A percentile compares a stretch with the other conserved stretches of the same genome.
These are phyloP conservation scores for Galerucella pusilla DNA, from an alignment of 2,888 invertebrate genomes.

Conservation along the genomic window DNA sequence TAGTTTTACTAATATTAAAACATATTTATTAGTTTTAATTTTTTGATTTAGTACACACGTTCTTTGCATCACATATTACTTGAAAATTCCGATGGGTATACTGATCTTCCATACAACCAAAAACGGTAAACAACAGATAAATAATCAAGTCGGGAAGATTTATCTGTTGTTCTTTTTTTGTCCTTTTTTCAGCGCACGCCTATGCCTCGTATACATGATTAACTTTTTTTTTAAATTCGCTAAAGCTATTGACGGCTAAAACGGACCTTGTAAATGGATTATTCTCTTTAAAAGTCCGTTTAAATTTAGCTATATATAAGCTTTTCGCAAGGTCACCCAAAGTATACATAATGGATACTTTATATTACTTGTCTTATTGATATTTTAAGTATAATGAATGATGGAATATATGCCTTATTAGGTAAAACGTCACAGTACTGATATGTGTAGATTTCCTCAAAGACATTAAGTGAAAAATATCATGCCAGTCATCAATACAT, in stretches of 20 bases:
- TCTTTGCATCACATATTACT: not conserved
- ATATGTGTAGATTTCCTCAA: slow-evolving; percentile 50
- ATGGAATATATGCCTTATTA: slow-evolving; percentile 57
- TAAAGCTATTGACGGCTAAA: not conserved
- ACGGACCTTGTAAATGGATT: not conserved
- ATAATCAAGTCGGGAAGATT: not conserved
- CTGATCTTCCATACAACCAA: not conserved
- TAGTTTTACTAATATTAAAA: slow-evolving; percentile 2
- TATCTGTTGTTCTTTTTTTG: not conserved
- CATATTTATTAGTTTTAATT: not conserved
- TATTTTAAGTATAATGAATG: slow-evolving; percentile 48
- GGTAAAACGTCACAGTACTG: slow-evolving; percentile 49
- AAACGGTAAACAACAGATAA: not conserved
- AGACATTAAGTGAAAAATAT: slow-evolving; percentile 43
- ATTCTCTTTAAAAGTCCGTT: not conserved
- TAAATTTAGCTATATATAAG: not conserved
- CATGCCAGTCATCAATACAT: slow-evolving; percentile 53
- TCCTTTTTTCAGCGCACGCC: not conserved
- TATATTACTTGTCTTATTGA: slow-evolving; percentile 51
- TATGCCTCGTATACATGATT: not conserved
- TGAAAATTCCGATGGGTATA: not conserved
- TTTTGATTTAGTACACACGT: not conserved
- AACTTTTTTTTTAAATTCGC: slow-evolving; percentile 1
- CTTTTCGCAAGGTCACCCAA: slow-evolving; percentile 44
- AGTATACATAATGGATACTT: slow-evolving; percentile 50